Base-by-base conservation (phyloP, 2,113 vertebrate species). In the Thalassarche chlororhynchos region DNA sequence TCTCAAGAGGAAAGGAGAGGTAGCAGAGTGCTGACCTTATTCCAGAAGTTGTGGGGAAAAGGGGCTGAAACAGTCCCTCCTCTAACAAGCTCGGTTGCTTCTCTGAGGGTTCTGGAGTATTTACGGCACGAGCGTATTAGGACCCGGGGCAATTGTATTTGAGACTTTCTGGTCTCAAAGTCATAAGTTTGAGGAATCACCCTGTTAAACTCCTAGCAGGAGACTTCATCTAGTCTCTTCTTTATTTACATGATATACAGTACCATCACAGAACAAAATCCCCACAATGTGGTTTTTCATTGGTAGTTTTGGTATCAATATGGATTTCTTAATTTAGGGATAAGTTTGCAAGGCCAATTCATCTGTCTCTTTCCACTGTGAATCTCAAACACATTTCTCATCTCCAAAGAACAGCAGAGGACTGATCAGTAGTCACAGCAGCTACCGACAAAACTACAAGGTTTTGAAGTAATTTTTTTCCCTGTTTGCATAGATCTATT, bases 361-460 rank as follows among this genome's bases (percentile, higher is more conserved):
- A 91, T 80, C 57, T 70, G 62, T 38, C n/a, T 85, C 72, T 80
- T 86, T 94, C 55, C 36, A 9, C 58, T 86, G 42, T 54, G 55
- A 74, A 88, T 85, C 71, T 87, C 16, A 26, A 90, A 46, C 55
- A 79, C 44, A 58, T 90, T 75, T 89, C 69, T 84, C 3, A 3
- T 62, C 29, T 74, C 54, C 60, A 31, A 81, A 91, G 84, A 71
- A 74, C 68, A 58, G 87, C 75, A 77, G 65, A 91, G 32, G 61
- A 88, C 95, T 97, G 91, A 97, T 97, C 96, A 96, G 90, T 91
- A 95, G 96, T 94, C 97, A 94, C 78, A 91, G 58, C 95, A 97
- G 87, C 92, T 91, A 93, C 62, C 0, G 0, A 93, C 85, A 95
- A 89, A 93, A 42, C 58, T 40, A 3, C 95, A 93, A 96, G 60